These are phyloP conservation scores for Nothura maculosa DNA, from an alignment of 2,797 vertebrate genomes.

Conservation along the genomic window DNA sequence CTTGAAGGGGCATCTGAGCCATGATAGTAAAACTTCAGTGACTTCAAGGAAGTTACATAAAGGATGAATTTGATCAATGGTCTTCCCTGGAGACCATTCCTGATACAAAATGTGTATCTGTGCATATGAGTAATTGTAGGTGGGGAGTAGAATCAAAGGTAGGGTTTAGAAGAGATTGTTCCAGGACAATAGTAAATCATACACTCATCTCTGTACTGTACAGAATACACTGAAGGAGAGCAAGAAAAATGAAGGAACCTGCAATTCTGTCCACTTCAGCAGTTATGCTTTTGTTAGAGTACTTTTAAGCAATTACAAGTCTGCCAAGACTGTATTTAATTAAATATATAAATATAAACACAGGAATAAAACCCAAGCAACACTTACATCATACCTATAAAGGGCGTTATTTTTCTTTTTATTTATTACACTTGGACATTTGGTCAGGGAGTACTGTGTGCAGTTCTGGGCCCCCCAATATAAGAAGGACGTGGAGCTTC, in stretches of 20 bases:
- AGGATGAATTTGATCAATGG: background rate
- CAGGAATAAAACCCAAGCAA: conserved; percentile 46
- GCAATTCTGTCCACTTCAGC: conserved; percentile 43
- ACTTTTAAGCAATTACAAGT: conserved; percentile 51
- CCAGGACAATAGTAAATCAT: conserved; percentile 49
- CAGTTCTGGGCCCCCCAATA: too few relatives aligned
- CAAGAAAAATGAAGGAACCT: conserved; percentile 56
- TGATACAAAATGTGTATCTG: background rate
- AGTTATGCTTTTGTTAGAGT: conserved; percentile 60
- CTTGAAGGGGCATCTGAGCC: background rate
- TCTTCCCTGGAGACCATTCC: background rate
- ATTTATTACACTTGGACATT: conserved; percentile 54
- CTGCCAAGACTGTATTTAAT: conserved; percentile 51
- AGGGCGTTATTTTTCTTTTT: conserved; percentile 49
- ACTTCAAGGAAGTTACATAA: background rate
- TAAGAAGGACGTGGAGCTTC: too few relatives aligned
- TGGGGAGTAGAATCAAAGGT: background rate
- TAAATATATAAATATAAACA: conserved; percentile 25
- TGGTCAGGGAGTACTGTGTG: too few relatives aligned
- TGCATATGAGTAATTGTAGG: background rate
- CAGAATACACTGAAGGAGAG: conserved; percentile 21
- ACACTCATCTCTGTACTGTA: conserved; percentile 13
- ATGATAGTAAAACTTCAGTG: background rate
- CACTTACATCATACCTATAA: conserved; percentile 44
- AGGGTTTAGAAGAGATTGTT: conserved; percentile 45